phyloP scores from a whole-genome alignment of 2,888 invertebrate species.

The Plagiodera versicolora region DNA sequence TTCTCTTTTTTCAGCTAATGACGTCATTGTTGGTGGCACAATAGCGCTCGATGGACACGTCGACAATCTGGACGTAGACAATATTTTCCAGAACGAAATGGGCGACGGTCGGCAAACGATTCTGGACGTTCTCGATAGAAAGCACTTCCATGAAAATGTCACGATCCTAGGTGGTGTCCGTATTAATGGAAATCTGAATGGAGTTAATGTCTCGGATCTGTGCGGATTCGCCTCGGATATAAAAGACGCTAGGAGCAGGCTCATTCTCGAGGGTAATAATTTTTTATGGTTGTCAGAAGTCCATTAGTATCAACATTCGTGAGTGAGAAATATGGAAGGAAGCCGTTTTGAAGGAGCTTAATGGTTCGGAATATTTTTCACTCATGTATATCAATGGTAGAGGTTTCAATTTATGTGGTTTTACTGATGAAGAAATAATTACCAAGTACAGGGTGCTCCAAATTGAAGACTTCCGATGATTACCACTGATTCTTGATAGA shows the following conservation, averaged over 20 bases:
- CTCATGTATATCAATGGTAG: not conserved
- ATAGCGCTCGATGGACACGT: slow-evolving; percentile 47
- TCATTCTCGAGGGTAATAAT: slow-evolving; percentile 48
- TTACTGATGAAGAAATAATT: no score
- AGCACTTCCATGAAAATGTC: slow-evolving; percentile 47
- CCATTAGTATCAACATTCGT: not conserved
- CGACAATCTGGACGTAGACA: slow-evolving; percentile 54
- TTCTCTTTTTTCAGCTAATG: slow-evolving; percentile 37
- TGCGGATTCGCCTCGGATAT: slow-evolving; percentile 42
- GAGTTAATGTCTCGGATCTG: slow-evolving; percentile 47
- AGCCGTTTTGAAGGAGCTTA: not conserved
- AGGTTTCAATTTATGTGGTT: not conserved
- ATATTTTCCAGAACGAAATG: slow-evolving; percentile 46
- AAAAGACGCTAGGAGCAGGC: slow-evolving; percentile 36
- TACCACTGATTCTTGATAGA: no score
- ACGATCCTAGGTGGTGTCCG: slow-evolving; percentile 45
- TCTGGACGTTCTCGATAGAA: slow-evolving; percentile 38
- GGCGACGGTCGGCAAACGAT: slow-evolving; percentile 37
- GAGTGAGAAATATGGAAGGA: not conserved
- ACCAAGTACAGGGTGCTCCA: no score
- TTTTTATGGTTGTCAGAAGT: slow-evolving; percentile 8
- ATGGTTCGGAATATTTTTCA: not conserved
- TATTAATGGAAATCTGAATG: slow-evolving; percentile 30
- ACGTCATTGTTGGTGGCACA: slow-evolving; percentile 31
- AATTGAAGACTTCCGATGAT: no score